Conservation (phyloP, 2,888 invertebrate species). For the Lathronympha strigana region DNA sequence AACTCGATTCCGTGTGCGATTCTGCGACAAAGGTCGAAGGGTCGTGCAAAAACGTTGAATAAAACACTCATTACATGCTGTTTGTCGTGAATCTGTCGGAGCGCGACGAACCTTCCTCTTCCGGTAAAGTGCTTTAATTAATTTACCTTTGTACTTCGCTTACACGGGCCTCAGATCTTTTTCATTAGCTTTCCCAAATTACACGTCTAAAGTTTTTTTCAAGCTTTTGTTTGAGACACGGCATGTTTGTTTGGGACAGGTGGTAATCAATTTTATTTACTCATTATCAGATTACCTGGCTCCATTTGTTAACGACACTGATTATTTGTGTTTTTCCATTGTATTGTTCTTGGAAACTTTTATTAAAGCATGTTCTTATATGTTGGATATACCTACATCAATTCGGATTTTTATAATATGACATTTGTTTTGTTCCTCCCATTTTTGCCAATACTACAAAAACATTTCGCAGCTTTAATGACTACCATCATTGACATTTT, state of each 20-base stretch:
- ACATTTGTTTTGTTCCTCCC: too few relatives aligned
- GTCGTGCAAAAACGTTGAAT: slow-evolving; percentile 66
- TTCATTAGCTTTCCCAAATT: slow-evolving; percentile 31
- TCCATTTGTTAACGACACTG: too few relatives aligned
- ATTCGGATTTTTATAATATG: too few relatives aligned
- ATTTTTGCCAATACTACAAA: too few relatives aligned
- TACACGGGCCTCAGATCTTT: slow-evolving; percentile 29
- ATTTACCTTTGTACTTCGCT: slow-evolving; percentile 51
- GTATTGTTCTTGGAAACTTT: not conserved
- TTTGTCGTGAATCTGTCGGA: slow-evolving; percentile 63
- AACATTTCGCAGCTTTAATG: too few relatives aligned
- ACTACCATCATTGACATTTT: too few relatives aligned
- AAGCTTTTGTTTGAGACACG: not conserved
- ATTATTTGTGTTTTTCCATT: not conserved
- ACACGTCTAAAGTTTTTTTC: slow-evolving; percentile 1
- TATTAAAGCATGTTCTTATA: too few relatives aligned
- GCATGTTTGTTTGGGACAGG: slow-evolving; percentile 10
- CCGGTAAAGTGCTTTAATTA: slow-evolving; percentile 53
- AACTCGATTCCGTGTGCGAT: slow-evolving; percentile 49
- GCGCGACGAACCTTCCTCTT: slow-evolving; percentile 72
- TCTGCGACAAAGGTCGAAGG: slow-evolving; percentile 64
- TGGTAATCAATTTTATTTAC: slow-evolving; percentile 5
- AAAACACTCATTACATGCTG: slow-evolving; percentile 68
- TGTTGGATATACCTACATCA: too few relatives aligned
- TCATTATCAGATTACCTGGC: too few relatives aligned